phyloP scores from a whole-genome alignment of 2,797 vertebrate genomes.

The Helostoma temminkii region DNA sequence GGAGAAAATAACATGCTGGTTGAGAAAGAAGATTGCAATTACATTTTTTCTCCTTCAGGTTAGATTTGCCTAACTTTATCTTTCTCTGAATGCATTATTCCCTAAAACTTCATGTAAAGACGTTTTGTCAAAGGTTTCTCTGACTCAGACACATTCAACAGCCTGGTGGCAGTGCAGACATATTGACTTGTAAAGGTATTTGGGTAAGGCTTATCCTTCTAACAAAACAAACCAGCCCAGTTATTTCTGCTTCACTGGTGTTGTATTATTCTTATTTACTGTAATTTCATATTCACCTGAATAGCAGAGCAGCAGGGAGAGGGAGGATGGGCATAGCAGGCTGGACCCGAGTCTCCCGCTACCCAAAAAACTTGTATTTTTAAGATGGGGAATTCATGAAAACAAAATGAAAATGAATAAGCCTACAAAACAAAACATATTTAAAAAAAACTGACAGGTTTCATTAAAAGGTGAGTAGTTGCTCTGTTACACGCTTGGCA shows the following conservation, averaged over 20 bases:
- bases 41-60: conserved; percentile 46
- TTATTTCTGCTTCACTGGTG: too few species aligned
- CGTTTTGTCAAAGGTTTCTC: too few species aligned
- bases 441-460: conserved; percentile 73
- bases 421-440: conserved; percentile 59
- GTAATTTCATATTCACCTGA: too few species aligned
- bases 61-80: conserved; percentile 29
- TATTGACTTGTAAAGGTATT: too few species aligned
- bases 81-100: too few species aligned
- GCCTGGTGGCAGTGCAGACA: too few species aligned
- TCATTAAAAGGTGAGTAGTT: conserved; percentile 78
- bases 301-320: too few species aligned
- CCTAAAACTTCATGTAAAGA: too few species aligned
- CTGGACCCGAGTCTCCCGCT: background rate
- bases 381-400: conserved; percentile 46
- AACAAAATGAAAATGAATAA: conserved; percentile 72
- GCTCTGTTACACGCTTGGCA: conserved; percentile 73
- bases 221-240: too few species aligned
- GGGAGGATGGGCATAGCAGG: background rate
- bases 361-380: background rate
- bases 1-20: conserved; percentile 58
- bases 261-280: too few species aligned
- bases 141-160: too few species aligned
- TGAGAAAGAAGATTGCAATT: conserved; percentile 54
- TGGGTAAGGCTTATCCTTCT: too few species aligned